Evolutionary conservation across 2,797 vertebrate genomes (phyloP).

Genomic region (Microctenopoma steveboyesi): DNA sequence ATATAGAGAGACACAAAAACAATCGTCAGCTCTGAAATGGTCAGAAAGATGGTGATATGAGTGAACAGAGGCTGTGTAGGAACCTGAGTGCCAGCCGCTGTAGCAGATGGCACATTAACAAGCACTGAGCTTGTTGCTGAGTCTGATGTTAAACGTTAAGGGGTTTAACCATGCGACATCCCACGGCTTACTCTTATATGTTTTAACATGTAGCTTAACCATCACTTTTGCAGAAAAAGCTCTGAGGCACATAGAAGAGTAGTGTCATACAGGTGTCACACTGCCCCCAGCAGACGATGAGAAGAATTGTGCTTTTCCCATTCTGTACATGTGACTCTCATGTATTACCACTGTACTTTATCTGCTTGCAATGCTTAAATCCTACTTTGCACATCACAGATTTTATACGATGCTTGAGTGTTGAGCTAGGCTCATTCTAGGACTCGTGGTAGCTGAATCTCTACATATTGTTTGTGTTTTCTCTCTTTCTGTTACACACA

Average conservation of each 20-base stretch:
- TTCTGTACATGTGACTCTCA: constrained; percentile 10
- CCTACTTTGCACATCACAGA: constrained; percentile 45
- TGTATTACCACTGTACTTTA: constrained; percentile 17
- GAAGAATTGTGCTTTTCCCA: constrained; percentile 35
- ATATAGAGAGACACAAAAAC: background rate
- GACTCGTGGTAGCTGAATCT: constrained; percentile 11
- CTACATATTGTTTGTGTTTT: constrained; percentile 45
- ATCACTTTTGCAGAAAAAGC: background rate
- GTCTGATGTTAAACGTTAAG: constrained; percentile 4
- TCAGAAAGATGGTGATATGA: background rate
- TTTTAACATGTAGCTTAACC: constrained; percentile 11
- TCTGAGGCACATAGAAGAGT: background rate
- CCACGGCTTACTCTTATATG: background rate
- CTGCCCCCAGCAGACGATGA: constrained; percentile 33
- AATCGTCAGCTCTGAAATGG: background rate
- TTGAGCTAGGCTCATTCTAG: constrained; percentile 37
- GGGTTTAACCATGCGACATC: constrained; percentile 22
- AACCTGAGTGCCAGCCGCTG: constrained; percentile 21
- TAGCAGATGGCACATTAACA: constrained; percentile 21
- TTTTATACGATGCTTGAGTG: constrained; percentile 21
- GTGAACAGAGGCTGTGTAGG: constrained; percentile 10
- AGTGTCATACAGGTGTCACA: background rate
- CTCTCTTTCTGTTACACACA: constrained; percentile 29
- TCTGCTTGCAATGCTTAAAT: constrained; percentile 31
- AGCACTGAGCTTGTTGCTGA: background rate